phyloP scores from a whole-genome alignment of 92 coral and sea anemone genomes.

The Paragorgia papillata region DNA sequence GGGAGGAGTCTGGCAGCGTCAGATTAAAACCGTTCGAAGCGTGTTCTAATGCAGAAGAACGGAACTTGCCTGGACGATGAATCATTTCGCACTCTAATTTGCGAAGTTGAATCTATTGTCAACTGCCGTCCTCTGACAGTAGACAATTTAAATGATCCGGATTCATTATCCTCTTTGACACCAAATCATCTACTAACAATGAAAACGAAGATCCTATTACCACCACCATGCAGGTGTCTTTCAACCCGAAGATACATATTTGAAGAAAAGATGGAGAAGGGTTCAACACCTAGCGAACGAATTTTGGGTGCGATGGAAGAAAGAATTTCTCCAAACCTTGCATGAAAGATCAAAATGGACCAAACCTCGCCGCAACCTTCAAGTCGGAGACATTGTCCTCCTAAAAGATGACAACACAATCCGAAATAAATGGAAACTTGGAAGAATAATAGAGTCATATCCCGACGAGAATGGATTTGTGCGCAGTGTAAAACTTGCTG shows the following conservation, averaged over 20 bases:
- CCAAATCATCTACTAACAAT: constrained; percentile 37
- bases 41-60: background rate
- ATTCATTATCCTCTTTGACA: background rate
- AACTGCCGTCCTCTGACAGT: constrained; percentile 25
- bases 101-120: constrained; percentile 7
- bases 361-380: constrained; percentile 26
- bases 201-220: constrained; percentile 13
- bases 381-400: constrained; percentile 47
- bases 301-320: constrained; percentile 46
- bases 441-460: constrained; percentile 3
- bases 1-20: constrained; percentile 36
- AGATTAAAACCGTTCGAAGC: constrained; percentile 29
- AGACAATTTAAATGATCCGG: background rate
- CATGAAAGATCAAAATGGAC: constrained; percentile 33
- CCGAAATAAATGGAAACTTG: constrained; percentile 40
- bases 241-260: background rate
- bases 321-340: constrained; percentile 5
- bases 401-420: constrained; percentile 24
- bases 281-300: constrained; percentile 18
- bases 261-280: constrained; percentile 29
- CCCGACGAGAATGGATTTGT: constrained; percentile 39
- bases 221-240: constrained; percentile 21
- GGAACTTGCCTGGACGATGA: constrained; percentile 28
- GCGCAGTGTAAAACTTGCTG: constrained; percentile 28
- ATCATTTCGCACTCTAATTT: constrained; percentile 1